A percentile compares a stretch with the other conserved stretches of the same genome.
Evolutionary conservation across 2,888 invertebrate species (phyloP).

Genomic region (Ophraella communa): DNA sequence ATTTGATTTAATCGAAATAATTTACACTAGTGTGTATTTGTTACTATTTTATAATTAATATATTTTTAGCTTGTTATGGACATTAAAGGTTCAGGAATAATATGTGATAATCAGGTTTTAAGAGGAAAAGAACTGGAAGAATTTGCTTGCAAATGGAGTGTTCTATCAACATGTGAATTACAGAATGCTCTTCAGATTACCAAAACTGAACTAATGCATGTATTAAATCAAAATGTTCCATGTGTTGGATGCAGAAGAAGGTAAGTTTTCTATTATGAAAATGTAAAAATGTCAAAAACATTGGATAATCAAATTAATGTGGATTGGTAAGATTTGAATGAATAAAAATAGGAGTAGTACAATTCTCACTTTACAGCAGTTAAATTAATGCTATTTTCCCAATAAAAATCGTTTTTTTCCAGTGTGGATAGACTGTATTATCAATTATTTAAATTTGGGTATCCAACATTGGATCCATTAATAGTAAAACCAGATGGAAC

Average conservation of each 20-base stretch:
- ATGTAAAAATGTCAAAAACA: too few species aligned
- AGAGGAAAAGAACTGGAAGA: constrained; percentile 85
- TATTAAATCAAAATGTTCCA: constrained; percentile 89
- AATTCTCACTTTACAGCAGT: too few species aligned
- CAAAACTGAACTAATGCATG: constrained; percentile 80
- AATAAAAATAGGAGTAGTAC: too few species aligned
- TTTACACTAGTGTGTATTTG: too few species aligned
- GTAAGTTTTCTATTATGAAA: too few species aligned
- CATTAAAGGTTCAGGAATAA: constrained; percentile 82
- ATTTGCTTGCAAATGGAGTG: constrained; percentile 81
- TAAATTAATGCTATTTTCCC: too few species aligned
- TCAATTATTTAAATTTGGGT: constrained; percentile 82
- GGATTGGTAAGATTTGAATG: too few species aligned
- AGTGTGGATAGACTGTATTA: constrained; percentile 90
- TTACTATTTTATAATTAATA: background rate
- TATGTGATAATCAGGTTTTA: constrained; percentile 81
- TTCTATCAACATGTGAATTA: constrained; percentile 78
- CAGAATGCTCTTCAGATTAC: constrained; percentile 83
- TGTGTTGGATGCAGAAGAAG: constrained; percentile 94
- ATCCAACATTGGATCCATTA: constrained; percentile 87
- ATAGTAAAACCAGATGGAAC: constrained; percentile 77
- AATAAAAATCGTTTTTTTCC: constrained; percentile 28
- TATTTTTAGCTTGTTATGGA: constrained; percentile 87
- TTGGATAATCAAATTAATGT: background rate
- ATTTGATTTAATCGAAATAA: too few species aligned